phyloP scores from a whole-genome alignment of 2,888 invertebrate genomes.

The Eretmocerus hayati region DNA sequence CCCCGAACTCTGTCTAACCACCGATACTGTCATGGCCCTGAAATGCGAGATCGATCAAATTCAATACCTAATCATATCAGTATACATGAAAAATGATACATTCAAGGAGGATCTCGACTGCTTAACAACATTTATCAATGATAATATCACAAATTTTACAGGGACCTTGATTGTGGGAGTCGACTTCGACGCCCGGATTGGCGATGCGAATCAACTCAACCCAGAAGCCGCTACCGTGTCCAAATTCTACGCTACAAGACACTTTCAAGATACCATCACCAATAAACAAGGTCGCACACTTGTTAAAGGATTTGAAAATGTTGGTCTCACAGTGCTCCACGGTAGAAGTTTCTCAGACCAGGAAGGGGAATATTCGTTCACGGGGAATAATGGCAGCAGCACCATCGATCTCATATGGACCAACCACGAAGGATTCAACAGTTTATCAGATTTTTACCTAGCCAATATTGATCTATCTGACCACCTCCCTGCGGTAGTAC shows the following conservation, averaged over 20 bases:
- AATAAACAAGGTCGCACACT: neutral
- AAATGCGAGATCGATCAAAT: neutral
- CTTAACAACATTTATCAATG: neutral
- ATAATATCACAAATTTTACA: neutral
- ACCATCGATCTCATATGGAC: too few relatives aligned
- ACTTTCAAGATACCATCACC: too few relatives aligned
- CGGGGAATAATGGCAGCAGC: too few relatives aligned
- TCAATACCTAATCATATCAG: neutral
- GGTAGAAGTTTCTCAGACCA: neutral
- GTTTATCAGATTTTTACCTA: too few relatives aligned
- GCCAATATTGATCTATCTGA: too few relatives aligned
- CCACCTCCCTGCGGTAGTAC: too few relatives aligned
- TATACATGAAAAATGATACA: neutral
- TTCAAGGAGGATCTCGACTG: neutral
- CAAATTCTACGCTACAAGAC: too few relatives aligned
- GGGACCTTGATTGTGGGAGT: neutral
- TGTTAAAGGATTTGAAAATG: neutral
- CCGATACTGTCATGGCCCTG: neutral
- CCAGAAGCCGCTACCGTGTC: too few relatives aligned
- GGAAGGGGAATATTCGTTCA: neutral
- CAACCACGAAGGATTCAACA: too few relatives aligned
- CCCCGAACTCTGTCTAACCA: neutral
- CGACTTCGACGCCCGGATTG: neutral
- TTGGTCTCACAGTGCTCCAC: neutral
- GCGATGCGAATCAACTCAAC: neutral